phyloP scores from a whole-genome alignment of 2,888 invertebrate species.

The Amphipoea oculea region DNA sequence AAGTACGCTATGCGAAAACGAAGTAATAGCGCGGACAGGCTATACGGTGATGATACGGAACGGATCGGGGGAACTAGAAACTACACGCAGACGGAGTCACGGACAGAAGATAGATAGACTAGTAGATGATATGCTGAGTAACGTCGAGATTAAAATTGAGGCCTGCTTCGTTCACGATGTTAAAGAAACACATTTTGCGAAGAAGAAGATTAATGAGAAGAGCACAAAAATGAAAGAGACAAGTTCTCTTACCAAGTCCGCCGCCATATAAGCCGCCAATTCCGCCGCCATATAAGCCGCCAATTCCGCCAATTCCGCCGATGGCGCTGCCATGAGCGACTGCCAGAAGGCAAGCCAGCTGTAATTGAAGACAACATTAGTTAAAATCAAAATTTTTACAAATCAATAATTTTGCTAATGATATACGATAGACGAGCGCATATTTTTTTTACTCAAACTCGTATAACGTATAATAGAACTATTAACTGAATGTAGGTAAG shows the following conservation, averaged over 20 bases:
- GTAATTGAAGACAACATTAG: constrained; percentile 32
- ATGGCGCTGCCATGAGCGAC: constrained; percentile 72
- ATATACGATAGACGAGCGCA: not conserved
- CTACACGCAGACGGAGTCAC: too few species aligned
- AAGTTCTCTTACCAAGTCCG: constrained; percentile 56
- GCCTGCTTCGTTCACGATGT: not conserved
- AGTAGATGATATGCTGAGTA: not conserved
- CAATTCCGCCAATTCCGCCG: constrained; percentile 61
- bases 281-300: constrained; percentile 54
- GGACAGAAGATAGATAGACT: too few species aligned
- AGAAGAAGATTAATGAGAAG: not conserved
- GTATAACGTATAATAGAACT: not conserved
- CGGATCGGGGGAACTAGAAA: too few species aligned
- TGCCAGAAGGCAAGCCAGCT: constrained; percentile 83
- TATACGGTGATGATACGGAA: too few species aligned
- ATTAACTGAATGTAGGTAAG: not conserved
- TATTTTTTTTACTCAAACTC: not conserved
- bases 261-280: constrained; percentile 53
- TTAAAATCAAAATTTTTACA: not conserved
- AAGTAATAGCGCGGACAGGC: too few species aligned
- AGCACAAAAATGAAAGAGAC: not conserved
- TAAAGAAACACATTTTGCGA: not conserved
- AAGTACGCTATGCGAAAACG: too few species aligned
- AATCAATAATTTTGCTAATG: not conserved
- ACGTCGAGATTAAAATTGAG: not conserved